Evolutionary conservation across 2,888 invertebrate species (phyloP), one percentile per base, ranked within the genome.

Genomic region (Chloroclysta siterata): DNA sequence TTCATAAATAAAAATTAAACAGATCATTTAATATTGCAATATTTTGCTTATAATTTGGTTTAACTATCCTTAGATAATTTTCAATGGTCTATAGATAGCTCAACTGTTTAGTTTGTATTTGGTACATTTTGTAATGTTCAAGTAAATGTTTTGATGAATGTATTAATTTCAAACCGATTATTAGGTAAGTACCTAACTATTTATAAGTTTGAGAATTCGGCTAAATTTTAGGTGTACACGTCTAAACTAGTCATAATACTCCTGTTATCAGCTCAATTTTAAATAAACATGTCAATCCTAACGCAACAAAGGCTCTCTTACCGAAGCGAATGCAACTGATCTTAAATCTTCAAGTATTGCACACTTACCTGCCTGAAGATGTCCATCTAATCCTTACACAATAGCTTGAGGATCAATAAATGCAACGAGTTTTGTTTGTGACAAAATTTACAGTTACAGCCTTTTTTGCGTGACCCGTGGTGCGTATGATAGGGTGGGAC

Each of bases 291-390:
- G 63, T 58, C 59, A 57, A 55, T 58, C 53, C 11, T 36, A 39
- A 8, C 7, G 7, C 48, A 61, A 71, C 69, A 69, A 68, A 60
- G 50, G 58, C 79, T 74, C 79, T 74, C 73, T 78, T 68, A 81
- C 87, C 87, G 83, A 79, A 82, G 75, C 88, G 80, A 80, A 79
- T 76, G 72, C 71, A 81, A 82, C 48, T 64, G 63, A 60, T 63
- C 72, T 63, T 65, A 63, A 67, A 55, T 56, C 59, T 52, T 67
- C 46, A 47, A 61, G 58, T 57, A 59, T 69, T 60, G 84, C 73
- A 75, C 85, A 83, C 79, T 89, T 91, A 91, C 90, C 91, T 90
- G 90, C 81, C 75, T 84, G 77, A 87, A 86, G 83, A 64, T 73
- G 80, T 79, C 79, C 77, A 73, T 76, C 62, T 87, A 89, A 90